A percentile compares a stretch with the other conserved stretches of the same genome.
Conservation (phyloP, 2,113 vertebrate species). For the Grallaria varia region DNA sequence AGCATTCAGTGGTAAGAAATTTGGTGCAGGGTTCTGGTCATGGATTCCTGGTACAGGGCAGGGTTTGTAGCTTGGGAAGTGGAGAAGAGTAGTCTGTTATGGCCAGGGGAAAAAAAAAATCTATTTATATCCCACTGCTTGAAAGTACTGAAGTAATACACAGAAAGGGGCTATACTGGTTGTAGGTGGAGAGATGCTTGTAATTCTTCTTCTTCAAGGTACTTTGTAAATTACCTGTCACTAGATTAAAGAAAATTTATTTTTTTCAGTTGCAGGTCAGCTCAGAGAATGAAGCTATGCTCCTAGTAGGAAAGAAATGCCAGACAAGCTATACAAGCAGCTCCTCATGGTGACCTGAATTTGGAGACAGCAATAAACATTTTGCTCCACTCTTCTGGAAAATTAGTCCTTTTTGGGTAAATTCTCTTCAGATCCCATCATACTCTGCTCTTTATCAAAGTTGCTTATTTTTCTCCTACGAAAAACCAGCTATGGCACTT, state of each 20-base stretch:
- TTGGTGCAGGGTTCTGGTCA: neutral
- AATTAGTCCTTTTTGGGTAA: neutral
- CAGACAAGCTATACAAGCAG: neutral
- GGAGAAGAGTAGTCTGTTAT: accelerated
- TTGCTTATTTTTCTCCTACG: neutral
- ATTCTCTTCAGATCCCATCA: neutral
- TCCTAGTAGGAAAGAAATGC: neutral
- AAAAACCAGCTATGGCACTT: neutral
- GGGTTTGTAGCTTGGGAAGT: neutral
- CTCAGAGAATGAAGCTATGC: neutral
- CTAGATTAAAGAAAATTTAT: neutral
- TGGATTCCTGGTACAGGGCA: neutral
- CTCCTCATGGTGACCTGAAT: neutral
- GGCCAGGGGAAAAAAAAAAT: neutral
- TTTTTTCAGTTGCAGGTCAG: neutral
- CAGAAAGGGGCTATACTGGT: neutral
- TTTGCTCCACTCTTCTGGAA: neutral
- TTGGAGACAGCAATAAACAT: neutral
- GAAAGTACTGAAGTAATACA: neutral
- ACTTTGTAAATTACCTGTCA: neutral
- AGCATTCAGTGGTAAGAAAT: neutral
- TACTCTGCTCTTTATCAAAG: neutral
- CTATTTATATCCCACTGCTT: neutral
- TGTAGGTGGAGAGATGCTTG: neutral
- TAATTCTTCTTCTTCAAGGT: neutral